These are phyloP conservation scores for Acleris literana DNA, from an alignment of 2,888 invertebrate species.

Conservation along the genomic window DNA sequence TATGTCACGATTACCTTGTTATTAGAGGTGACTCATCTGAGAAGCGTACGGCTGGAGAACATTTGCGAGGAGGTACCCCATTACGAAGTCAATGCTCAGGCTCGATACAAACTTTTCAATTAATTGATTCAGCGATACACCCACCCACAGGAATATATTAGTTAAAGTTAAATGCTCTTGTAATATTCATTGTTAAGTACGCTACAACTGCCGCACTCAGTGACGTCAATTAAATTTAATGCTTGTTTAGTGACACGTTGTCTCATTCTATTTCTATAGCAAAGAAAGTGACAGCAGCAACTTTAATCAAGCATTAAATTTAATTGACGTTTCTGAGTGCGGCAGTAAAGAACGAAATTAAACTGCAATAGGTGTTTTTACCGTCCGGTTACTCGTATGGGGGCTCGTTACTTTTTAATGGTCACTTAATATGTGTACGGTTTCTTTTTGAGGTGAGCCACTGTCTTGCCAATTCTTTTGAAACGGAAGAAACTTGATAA, in stretches of 20 bases:
- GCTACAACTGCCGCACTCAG: too few relatives aligned
- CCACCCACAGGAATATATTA: constrained; percentile 5
- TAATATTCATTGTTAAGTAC: constrained; percentile 5
- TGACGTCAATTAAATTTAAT: too few relatives aligned
- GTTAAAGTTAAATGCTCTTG: constrained; percentile 7
- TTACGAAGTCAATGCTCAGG: constrained; percentile 18
- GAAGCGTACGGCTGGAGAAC: constrained; percentile 18
- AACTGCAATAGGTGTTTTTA: constrained; percentile 1
- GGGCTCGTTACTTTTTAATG: constrained; percentile 14
- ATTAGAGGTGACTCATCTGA: constrained; percentile 65
- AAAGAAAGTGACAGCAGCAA: too few relatives aligned
- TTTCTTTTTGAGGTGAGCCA: background rate
- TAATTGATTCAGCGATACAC: constrained; percentile 13
- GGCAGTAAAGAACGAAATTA: constrained; percentile 5
- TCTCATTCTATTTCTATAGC: too few relatives aligned
- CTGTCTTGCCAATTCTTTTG: background rate
- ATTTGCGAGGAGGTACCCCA: constrained; percentile 24
- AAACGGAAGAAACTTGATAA: background rate
- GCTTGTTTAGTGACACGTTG: too few relatives aligned
- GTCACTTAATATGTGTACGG: constrained; percentile 8
- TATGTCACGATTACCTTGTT: constrained; percentile 61
- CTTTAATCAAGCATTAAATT: too few relatives aligned
- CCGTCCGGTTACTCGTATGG: background rate
- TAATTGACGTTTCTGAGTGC: too few relatives aligned
- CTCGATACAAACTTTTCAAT: constrained; percentile 7